phyloP scores from a whole-genome alignment of 2,888 invertebrate genomes.

The Mythimna albipuncta region DNA sequence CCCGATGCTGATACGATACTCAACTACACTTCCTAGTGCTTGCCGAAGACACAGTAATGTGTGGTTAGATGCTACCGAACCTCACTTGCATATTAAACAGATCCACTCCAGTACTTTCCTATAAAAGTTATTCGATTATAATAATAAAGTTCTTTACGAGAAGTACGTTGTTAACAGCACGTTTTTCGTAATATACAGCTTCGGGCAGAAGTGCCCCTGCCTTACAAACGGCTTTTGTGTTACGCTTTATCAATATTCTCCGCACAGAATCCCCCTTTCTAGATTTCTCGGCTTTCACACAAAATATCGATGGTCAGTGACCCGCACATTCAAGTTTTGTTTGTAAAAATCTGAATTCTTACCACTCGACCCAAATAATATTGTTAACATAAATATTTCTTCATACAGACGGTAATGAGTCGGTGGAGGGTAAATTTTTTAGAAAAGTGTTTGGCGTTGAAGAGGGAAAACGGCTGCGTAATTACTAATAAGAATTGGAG shows the following conservation, averaged over 20 bases:
- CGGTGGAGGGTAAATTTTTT: constrained; percentile 37
- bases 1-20: constrained; percentile 65
- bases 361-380: constrained; percentile 40
- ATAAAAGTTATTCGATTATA: constrained; percentile 15
- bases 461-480: constrained; percentile 50
- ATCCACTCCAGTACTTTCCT: not conserved
- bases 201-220: constrained; percentile 45
- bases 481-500: constrained; percentile 59
- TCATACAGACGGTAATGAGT: constrained; percentile 51
- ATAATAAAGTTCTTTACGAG: constrained; percentile 30
- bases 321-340: constrained; percentile 47
- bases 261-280: constrained; percentile 41
- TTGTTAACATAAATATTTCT: constrained; percentile 49
- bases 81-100: constrained; percentile 46
- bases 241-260: constrained; percentile 51
- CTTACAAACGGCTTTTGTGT: constrained; percentile 45
- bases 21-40: constrained; percentile 62
- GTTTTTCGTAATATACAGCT: constrained; percentile 48
- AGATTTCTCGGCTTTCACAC: constrained; percentile 19
- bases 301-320: constrained; percentile 49
- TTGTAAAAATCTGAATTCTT: constrained; percentile 42
- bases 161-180: constrained; percentile 30
- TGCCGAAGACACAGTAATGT: constrained; percentile 49
- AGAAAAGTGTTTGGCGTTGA: constrained; percentile 55
- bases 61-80: constrained; percentile 41